A percentile compares a stretch with the other conserved stretches of the same genome.
Conservation (phyloP, 2,888 invertebrate species). For the Phortica okadai region DNA sequence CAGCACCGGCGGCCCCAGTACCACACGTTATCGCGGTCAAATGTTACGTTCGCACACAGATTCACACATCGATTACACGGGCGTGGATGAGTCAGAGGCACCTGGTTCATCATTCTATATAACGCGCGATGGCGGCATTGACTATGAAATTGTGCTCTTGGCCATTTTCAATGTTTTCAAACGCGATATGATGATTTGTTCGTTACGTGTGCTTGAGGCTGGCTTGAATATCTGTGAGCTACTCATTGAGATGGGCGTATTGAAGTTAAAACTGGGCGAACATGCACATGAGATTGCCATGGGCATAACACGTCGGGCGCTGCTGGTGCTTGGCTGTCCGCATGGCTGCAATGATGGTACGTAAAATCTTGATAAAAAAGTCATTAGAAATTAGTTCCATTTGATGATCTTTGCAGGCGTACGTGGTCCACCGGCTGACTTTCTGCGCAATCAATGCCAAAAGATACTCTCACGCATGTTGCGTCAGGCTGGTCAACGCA, state of each 20-base stretch:
- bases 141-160: constrained; percentile 89
- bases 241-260: constrained; percentile 91
- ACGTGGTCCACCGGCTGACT: constrained; percentile 92
- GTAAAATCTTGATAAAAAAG: background rate
- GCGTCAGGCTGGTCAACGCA: constrained; percentile 79
- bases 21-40: constrained; percentile 78
- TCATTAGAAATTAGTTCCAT: background rate
- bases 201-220: constrained; percentile 93
- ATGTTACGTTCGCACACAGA: constrained; percentile 92
- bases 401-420: constrained; percentile 74
- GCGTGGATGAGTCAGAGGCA: constrained; percentile 91
- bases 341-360: constrained; percentile 91
- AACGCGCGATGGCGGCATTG: constrained; percentile 95
- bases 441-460: constrained; percentile 91
- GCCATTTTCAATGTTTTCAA: constrained; percentile 92
- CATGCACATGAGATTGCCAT: constrained; percentile 76
- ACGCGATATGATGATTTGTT: constrained; percentile 87
- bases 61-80: constrained; percentile 91
- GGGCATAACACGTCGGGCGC: constrained; percentile 76
- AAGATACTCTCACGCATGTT: constrained; percentile 86
- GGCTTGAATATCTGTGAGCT: constrained; percentile 94
- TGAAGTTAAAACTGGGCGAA: constrained; percentile 78
- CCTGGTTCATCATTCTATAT: constrained; percentile 94
- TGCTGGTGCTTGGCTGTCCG: constrained; percentile 94
- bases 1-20: constrained; percentile 60